Evolutionary conservation across 2,113 vertebrate species (phyloP).

Genomic region (Miniopterus natalensis): DNA sequence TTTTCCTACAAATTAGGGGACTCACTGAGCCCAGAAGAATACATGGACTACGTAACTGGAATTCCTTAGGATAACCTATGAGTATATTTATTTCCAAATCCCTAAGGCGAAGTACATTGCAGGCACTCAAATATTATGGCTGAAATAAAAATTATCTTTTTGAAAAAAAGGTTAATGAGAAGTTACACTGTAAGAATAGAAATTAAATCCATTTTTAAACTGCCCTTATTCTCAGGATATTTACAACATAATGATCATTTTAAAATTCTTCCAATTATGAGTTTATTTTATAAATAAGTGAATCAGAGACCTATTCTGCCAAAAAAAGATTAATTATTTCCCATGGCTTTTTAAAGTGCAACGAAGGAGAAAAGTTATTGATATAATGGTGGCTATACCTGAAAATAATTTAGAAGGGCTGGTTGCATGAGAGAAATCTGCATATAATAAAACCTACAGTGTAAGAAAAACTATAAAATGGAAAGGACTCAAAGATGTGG

Average conservation of each 20-base stretch:
- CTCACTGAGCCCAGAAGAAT: neutral
- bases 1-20: neutral
- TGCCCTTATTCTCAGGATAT: neutral
- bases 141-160: constrained; percentile 35
- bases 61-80: neutral
- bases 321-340: neutral
- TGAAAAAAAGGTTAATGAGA: constrained; percentile 54
- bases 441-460: neutral
- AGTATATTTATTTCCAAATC: neutral
- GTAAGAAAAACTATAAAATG: neutral
- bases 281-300: constrained; percentile 50
- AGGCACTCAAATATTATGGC: neutral
- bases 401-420: constrained; percentile 19
- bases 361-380: constrained; percentile 39
- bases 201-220: constrained; percentile 47
- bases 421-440: neutral
- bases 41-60: neutral
- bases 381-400: neutral
- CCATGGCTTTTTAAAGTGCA: neutral
- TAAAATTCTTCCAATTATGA: constrained; percentile 1
- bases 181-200: neutral
- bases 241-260: constrained; percentile 46
- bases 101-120: neutral
- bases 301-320: neutral
- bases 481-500: neutral